phyloP scores from a whole-genome alignment of 1,140 invertebrate species.

The Sycophaga agraensis region DNA sequence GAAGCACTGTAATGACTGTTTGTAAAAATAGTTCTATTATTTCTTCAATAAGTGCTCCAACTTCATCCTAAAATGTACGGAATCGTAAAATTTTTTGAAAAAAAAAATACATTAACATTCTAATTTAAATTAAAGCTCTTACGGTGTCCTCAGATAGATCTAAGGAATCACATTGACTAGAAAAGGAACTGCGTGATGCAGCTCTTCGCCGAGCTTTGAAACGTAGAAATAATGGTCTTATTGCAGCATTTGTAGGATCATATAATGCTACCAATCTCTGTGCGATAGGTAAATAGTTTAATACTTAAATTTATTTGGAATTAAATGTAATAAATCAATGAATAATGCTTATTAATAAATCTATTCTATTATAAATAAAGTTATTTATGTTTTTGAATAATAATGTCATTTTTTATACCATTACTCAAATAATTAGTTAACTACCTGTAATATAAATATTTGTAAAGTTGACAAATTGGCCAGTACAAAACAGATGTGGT shows the following conservation, averaged over 20 bases:
- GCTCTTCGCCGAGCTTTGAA: conserved; percentile 47
- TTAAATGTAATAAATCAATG: neutral
- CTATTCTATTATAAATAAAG: conserved; percentile 22
- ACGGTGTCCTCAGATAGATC: conserved; percentile 49
- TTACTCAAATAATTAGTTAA: neutral
- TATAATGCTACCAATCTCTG: conserved; percentile 57
- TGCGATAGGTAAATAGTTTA: neutral
- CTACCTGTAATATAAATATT: conserved; percentile 52
- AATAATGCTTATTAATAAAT: too few species aligned
- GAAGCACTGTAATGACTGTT: conserved; percentile 48
- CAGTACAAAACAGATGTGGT: conserved; percentile 51
- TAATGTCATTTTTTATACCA: too few species aligned
- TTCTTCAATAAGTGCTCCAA: conserved; percentile 46
- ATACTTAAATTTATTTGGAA: neutral
- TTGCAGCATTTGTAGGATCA: conserved; percentile 57
- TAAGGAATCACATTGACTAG: conserved; percentile 52
- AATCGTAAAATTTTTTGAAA: neutral
- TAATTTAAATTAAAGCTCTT: conserved; percentile 27
- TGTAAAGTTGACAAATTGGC: conserved; percentile 47
- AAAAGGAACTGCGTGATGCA: conserved; percentile 49
- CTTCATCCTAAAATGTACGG: conserved; percentile 41
- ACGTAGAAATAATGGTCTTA: conserved; percentile 51
- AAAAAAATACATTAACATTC: neutral
- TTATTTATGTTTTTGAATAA: neutral
- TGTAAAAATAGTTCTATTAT: conserved; percentile 54